A percentile compares a stretch with the other conserved stretches of the same genome.
phyloP scores from a whole-genome alignment of 1,140 invertebrate species.

The Bombus terrestris region DNA sequence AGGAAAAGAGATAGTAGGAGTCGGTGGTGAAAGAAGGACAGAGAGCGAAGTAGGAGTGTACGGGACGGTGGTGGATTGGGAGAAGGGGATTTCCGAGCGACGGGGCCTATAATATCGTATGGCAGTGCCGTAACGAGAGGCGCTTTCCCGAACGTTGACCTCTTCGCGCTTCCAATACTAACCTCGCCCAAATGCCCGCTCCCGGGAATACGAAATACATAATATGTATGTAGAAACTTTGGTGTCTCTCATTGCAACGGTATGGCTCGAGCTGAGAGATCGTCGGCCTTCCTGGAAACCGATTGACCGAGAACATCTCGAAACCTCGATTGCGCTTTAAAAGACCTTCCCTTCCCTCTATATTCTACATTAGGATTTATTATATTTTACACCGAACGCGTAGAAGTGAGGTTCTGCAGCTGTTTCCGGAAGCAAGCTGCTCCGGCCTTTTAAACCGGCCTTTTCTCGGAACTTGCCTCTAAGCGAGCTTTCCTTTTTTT shows the following conservation, averaged over 20 bases:
- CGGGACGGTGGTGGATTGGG: background rate
- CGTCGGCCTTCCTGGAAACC: constrained; percentile 39
- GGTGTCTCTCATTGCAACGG: background rate
- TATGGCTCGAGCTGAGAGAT: background rate
- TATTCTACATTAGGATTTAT: background rate
- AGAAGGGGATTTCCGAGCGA: constrained; percentile 51
- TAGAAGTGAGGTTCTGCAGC: background rate
- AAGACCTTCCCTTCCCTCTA: background rate
- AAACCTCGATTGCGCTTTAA: background rate
- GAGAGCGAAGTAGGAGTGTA: background rate
- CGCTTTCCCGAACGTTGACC: constrained; percentile 81
- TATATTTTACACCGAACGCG: no score
- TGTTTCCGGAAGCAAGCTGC: constrained; percentile 19
- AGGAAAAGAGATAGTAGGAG: constrained; percentile 44
- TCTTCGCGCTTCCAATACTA: constrained; percentile 75
- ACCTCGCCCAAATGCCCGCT: constrained; percentile 74
- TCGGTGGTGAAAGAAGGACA: constrained; percentile 30
- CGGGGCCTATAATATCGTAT: constrained; percentile 66
- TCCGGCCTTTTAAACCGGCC: constrained; percentile 3
- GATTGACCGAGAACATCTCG: constrained; percentile 44
- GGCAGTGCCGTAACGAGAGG: constrained; percentile 70
- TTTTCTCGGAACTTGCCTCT: background rate
- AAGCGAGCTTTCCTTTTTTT: background rate
- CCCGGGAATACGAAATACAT: constrained; percentile 60
- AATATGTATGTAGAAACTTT: constrained; percentile 47